A percentile compares a stretch with the other conserved stretches of the same genome.
Evolutionary conservation across 92 coral and sea anemone species (phyloP).

Genomic region (Desmophyllum pertusum): DNA sequence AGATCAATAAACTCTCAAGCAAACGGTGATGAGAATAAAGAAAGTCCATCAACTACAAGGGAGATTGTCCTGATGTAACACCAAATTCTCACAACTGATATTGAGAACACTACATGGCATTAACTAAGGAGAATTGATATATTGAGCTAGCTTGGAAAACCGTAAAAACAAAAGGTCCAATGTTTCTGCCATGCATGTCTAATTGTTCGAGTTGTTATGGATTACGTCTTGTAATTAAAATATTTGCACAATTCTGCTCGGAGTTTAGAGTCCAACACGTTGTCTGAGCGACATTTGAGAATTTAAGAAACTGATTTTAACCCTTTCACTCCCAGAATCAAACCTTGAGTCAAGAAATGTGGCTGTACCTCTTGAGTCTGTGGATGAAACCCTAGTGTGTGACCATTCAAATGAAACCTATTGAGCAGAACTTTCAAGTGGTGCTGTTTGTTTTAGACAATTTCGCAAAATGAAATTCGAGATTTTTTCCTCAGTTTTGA

Average conservation of each 20-base stretch:
- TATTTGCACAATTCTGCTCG: neutral
- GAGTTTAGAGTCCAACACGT: neutral
- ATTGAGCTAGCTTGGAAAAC: neutral
- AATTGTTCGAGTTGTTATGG: neutral
- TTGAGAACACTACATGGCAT: neutral
- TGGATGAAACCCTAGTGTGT: too few relatives aligned
- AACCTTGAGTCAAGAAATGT: too few relatives aligned
- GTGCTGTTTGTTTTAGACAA: too few relatives aligned
- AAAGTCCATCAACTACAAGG: neutral
- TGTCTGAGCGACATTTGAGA: neutral
- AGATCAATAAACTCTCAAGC: neutral
- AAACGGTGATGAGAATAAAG: neutral
- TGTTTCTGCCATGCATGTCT: neutral
- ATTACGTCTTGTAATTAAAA: neutral
- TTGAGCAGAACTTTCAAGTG: too few relatives aligned
- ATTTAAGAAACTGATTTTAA: neutral
- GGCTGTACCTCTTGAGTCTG: too few relatives aligned
- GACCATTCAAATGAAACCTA: too few relatives aligned
- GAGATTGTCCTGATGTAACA: neutral
- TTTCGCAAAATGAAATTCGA: too few relatives aligned
- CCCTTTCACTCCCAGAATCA: too few relatives aligned
- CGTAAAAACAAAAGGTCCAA: neutral
- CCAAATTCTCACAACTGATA: neutral
- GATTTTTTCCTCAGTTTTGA: too few relatives aligned
- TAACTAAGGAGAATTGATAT: neutral